Conservation (phyloP, 2,113 vertebrate species). For the cattle (Bos taurus) region DNA sequence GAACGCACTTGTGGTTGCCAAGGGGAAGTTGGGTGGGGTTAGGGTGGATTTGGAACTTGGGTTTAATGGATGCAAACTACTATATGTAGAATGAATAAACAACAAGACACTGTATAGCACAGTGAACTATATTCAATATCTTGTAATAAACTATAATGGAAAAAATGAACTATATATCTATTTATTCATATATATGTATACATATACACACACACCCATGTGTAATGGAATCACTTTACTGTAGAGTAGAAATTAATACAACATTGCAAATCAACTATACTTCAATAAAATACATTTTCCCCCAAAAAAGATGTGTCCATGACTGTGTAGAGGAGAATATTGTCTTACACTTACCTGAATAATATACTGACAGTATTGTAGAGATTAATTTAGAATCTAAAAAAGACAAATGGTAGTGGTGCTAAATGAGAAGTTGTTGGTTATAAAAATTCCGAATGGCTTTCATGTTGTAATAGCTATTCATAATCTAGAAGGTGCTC, state of each 20-base stretch:
- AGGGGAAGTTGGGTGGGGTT: not conserved
- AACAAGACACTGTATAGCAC: not conserved
- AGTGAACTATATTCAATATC: not conserved
- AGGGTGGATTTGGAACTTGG: not conserved
- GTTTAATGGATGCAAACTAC: not conserved
- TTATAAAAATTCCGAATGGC: not conserved
- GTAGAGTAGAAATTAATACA: not conserved
- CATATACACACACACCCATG: not conserved
- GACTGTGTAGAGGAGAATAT: not conserved
- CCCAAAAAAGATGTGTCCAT: not conserved
- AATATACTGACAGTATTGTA: not conserved
- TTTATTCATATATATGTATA: not conserved
- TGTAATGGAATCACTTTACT: not conserved
- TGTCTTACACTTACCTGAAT: not conserved
- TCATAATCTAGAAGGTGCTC: not conserved
- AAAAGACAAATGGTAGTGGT: not conserved
- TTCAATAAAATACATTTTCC: not conserved
- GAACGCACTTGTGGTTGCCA: not conserved
- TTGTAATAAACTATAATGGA: not conserved
- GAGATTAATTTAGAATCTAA: not conserved
- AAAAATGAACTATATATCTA: not conserved
- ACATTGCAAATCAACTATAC: not conserved
- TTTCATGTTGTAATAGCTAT: not conserved
- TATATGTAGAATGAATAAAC: not conserved
- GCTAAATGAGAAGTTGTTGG: not conserved